Evolutionary conservation across 2,113 vertebrate species (phyloP), one percentile per base, ranked within the genome.

Genomic region (Dasypus novemcinctus): DNA sequence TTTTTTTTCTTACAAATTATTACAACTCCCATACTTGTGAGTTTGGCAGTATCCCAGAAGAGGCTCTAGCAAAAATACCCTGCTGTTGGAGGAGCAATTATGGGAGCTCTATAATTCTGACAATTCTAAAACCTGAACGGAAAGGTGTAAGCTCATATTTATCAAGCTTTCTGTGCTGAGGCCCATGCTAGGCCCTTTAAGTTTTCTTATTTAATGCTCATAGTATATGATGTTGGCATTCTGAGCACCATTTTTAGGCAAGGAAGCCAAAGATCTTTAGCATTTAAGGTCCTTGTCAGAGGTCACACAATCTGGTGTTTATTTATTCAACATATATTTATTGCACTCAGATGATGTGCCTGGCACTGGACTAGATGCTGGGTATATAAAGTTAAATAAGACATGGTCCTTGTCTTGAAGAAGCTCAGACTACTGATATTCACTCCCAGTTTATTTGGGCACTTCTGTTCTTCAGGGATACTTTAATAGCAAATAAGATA

Each of bases 341-440:
- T 36, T 83, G 76, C 2, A 6, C 12, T 54, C 57, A 64, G 63
- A 49, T 31, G 11, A 84, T 31, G 4, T 46, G 11, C 38, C 14
- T 87, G 54, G 61, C 18, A 17, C 38, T 36, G n/a, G 57, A 27
- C 49, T 64, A 38, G 38, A 75, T 81, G 63, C 64, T 92, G 33
- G 25, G 29, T 33, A 69, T 93, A 81, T 66, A 66, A 87, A 96
- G 91, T 46, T 95, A 93, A 89, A 66, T 95, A 95, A 96, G 90
- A 96, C 87, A 88, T 86, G 75, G 29, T 87, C 54, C 76, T 96
- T 71, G 61, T 95, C 92, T 90, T 94, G 59, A 95, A 89, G 93
- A 87, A 84, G 31, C 71, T 95, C 49, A 64, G 17, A 13, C 43
- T 59, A 64, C 43, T 31, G 29, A 52, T 41, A 38, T 9, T 90